A percentile compares a stretch with the other conserved stretches of the same genome.
phyloP scores from a whole-genome alignment of 2,888 invertebrate species.

The Flexamia atlantica region DNA sequence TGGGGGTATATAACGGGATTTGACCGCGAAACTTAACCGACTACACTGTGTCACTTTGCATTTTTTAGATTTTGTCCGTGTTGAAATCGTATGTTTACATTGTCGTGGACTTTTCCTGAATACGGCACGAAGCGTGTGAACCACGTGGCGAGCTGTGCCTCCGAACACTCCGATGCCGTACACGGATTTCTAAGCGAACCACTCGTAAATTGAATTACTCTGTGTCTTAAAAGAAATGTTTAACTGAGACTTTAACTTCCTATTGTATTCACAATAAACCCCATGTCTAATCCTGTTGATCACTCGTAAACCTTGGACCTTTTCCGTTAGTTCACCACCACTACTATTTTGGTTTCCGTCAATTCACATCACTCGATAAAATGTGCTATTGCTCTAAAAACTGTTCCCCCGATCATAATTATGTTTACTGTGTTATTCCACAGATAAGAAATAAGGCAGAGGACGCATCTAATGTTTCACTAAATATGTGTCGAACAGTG shows the following conservation, averaged over 20 bases:
- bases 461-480: no score
- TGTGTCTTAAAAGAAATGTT: neutral
- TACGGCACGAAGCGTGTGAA: neutral
- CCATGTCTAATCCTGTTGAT: neutral
- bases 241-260: neutral
- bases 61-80: slow-evolving; percentile 24
- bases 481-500: no score
- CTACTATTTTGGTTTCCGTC: no score
- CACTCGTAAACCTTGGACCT: neutral
- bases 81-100: slow-evolving; percentile 12
- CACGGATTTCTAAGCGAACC: neutral
- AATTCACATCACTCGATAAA: no score
- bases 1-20: no score
- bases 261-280: neutral
- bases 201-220: neutral
- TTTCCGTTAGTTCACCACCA: no score
- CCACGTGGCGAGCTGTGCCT: neutral
- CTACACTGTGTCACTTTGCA: slow-evolving; percentile 19
- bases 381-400: no score
- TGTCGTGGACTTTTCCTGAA: slow-evolving; percentile 9
- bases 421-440: no score
- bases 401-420: no score
- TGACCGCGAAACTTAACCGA: neutral
- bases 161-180: neutral
- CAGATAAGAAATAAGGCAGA: no score